Percentiles rank a stretch among this genome's conserved stretches.
These are phyloP conservation scores for Drosophila lacicola DNA, from an alignment of 2,888 invertebrate genomes.

Conservation along the genomic window DNA sequence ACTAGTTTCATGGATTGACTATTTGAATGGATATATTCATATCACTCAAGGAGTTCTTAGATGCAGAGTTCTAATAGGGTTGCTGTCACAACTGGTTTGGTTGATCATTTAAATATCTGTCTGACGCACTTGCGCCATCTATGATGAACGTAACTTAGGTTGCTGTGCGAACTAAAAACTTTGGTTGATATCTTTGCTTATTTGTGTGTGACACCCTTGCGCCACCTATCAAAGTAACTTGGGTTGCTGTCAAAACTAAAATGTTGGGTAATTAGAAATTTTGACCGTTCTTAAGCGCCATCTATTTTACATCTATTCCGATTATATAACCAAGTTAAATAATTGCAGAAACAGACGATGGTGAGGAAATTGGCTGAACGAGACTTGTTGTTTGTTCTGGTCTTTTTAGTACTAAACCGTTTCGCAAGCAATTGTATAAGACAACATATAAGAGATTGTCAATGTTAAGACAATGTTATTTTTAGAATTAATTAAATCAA, in stretches of 20 bases:
- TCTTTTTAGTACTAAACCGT: not conserved
- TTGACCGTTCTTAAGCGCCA: not conserved
- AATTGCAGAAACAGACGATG: not conserved
- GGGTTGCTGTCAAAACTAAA: too few relatives aligned
- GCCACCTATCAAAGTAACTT: not conserved
- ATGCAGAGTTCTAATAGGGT: too few relatives aligned
- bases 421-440: not conserved
- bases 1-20: too few relatives aligned
- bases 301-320: not conserved
- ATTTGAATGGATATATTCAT: too few relatives aligned
- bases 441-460: too few relatives aligned
- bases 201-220: not conserved
- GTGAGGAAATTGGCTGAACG: slow-evolving; percentile 2
- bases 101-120: too few relatives aligned
- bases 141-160: too few relatives aligned
- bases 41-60: too few relatives aligned
- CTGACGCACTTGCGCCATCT: too few relatives aligned
- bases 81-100: too few relatives aligned
- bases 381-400: not conserved
- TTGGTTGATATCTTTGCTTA: not conserved
- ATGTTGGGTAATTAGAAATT: too few relatives aligned
- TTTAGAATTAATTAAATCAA: not conserved
- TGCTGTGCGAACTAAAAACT: not conserved
- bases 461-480: too few relatives aligned
- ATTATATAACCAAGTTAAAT: not conserved